Conservation (phyloP, 2,797 vertebrate species). For the Gallinago stenura region DNA sequence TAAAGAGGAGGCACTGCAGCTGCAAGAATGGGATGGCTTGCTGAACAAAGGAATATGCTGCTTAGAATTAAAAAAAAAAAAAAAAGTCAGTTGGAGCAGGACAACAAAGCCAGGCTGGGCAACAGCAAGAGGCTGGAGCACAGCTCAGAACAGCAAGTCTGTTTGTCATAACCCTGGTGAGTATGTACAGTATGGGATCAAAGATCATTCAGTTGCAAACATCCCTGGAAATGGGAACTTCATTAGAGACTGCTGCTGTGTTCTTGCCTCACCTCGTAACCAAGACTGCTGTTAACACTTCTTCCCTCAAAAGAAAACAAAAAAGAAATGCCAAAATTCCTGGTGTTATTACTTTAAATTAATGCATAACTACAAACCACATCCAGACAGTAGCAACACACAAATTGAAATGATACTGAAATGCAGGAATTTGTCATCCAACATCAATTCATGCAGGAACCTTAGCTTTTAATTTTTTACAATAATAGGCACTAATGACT, state of each 20-base stretch:
- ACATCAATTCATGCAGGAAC: background rate
- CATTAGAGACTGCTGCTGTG: background rate
- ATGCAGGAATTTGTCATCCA: background rate
- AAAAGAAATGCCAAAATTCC: background rate
- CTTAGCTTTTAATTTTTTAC: background rate
- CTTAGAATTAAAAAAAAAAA: background rate
- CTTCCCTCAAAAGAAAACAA: background rate
- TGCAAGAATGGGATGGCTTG: background rate
- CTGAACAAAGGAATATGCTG: background rate
- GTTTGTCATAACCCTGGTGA: background rate
- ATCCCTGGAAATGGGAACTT: background rate
- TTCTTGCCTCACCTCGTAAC: background rate
- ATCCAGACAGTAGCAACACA: background rate
- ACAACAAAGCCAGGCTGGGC: background rate
- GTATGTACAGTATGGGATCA: background rate
- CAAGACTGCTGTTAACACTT: background rate
- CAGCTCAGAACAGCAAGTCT: background rate
- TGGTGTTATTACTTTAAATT: background rate
- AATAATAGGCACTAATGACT: background rate
- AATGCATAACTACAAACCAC: background rate
- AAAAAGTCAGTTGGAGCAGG: background rate
- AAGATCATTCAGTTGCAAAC: background rate
- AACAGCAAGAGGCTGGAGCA: background rate
- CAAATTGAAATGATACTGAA: background rate
- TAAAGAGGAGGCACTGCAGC: background rate